phyloP scores from a whole-genome alignment of 2,113 vertebrate species.

The Prietella phreatophila region DNA sequence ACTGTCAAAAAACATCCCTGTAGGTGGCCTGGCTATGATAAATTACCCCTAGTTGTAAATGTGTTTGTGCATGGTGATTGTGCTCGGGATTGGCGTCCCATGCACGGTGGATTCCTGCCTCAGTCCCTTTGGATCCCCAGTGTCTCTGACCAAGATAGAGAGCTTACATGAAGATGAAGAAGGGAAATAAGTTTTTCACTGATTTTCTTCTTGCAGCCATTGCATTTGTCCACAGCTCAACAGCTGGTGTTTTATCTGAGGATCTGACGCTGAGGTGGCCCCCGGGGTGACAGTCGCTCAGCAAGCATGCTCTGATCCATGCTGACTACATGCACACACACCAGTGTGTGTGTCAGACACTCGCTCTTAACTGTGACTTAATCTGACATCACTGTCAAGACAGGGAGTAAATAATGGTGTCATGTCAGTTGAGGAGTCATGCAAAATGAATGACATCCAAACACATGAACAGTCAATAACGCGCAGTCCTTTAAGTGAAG shows the following conservation, averaged over 20 bases:
- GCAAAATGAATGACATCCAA: slow-evolving; percentile 34
- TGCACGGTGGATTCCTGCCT: neutral
- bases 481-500: slow-evolving; percentile 27
- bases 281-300: slow-evolving; percentile 19
- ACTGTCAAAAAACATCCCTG: neutral
- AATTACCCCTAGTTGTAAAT: neutral
- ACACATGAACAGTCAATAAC: slow-evolving; percentile 16
- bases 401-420: slow-evolving; percentile 42
- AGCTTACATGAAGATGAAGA: neutral
- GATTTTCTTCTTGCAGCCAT: neutral
- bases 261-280: neutral
- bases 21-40: neutral
- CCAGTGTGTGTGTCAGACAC: slow-evolving; percentile 30
- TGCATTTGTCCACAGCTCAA: neutral
- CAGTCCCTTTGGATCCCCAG: neutral
- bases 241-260: slow-evolving; percentile 20
- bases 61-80: neutral
- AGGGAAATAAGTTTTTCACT: neutral
- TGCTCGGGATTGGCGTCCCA: neutral
- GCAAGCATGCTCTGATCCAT: slow-evolving; percentile 42
- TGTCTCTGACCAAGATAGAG: neutral
- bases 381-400: slow-evolving; percentile 39
- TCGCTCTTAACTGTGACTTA: slow-evolving; percentile 42
- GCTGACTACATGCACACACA: slow-evolving; percentile 31
- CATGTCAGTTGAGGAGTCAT: slow-evolving; percentile 10